These are phyloP conservation scores for Pristionchus exspectatus DNA, from an alignment of 2,888 invertebrate genomes.

Conservation along the genomic window DNA sequence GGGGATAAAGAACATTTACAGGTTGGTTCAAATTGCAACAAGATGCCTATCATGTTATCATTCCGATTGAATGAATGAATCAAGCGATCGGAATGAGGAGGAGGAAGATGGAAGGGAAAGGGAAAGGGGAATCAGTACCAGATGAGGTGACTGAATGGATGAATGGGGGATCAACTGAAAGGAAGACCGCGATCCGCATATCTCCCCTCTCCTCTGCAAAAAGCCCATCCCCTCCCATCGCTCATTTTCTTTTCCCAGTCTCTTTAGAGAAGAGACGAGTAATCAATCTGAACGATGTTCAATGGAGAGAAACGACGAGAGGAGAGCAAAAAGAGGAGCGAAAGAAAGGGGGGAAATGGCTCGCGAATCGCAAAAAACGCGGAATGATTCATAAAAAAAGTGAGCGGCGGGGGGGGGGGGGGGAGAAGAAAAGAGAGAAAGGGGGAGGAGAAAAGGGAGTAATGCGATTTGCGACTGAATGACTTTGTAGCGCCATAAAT, in stretches of 20 bases:
- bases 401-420: background rate
- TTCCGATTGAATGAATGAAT: too few relatives aligned
- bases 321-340: background rate
- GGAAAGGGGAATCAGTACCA: background rate
- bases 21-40: too few relatives aligned
- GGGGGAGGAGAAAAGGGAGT: background rate
- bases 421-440: background rate
- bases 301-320: background rate
- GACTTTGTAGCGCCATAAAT: background rate
- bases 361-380: slow-evolving; percentile 6
- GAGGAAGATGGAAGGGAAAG: too few relatives aligned
- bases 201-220: background rate
- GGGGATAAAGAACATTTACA: background rate
- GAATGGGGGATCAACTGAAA: background rate
- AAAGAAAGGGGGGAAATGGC: slow-evolving; percentile 5
- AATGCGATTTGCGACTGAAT: slow-evolving; percentile 8
- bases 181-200: background rate
- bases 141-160: background rate
- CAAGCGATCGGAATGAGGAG: too few relatives aligned
- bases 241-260: slow-evolving; percentile 7
- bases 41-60: too few relatives aligned
- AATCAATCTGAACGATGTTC: slow-evolving; percentile 30
- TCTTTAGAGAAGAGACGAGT: slow-evolving; percentile 9
- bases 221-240: background rate
- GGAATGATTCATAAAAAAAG: slow-evolving; percentile 2